A percentile compares a stretch with the other conserved stretches of the same genome.
These are phyloP conservation scores for Pampusana beccarii DNA, from an alignment of 2,113 vertebrate genomes.

Conservation along the genomic window DNA sequence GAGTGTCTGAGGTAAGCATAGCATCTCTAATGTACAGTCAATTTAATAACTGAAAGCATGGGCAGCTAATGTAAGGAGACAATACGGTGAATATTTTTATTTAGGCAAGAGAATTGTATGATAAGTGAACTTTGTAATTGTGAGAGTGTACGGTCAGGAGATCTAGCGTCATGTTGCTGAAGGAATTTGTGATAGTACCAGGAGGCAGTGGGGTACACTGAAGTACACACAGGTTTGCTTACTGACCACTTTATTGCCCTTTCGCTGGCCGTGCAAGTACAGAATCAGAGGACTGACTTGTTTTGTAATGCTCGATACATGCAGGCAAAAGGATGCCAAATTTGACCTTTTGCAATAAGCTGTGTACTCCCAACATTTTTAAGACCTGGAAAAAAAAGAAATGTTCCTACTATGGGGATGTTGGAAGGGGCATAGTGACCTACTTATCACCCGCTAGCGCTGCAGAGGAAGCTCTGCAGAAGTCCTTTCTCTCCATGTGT, in stretches of 20 bases:
- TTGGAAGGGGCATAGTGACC: neutral
- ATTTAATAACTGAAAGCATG: neutral
- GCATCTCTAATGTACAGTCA: neutral
- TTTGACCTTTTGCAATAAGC: neutral
- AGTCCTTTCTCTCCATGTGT: neutral
- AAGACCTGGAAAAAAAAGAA: neutral
- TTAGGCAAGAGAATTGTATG: neutral
- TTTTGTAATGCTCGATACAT: neutral
- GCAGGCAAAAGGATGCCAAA: neutral
- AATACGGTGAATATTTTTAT: neutral
- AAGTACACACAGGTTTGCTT: neutral
- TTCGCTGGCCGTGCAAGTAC: neutral
- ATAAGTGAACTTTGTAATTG: neutral
- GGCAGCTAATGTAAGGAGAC: neutral
- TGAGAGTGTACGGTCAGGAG: neutral
- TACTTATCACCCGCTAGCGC: neutral
- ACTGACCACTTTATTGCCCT: neutral
- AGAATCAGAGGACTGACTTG: neutral
- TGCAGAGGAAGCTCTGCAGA: too few species aligned
- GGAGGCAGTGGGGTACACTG: neutral
- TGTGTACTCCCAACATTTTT: neutral
- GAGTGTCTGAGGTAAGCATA: constrained; percentile 20
- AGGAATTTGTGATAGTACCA: neutral
- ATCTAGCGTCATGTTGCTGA: neutral
- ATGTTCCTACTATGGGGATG: rapidly evolving